Conservation (phyloP, 2,888 invertebrate species). For the Drosophila bunnanda region DNA sequence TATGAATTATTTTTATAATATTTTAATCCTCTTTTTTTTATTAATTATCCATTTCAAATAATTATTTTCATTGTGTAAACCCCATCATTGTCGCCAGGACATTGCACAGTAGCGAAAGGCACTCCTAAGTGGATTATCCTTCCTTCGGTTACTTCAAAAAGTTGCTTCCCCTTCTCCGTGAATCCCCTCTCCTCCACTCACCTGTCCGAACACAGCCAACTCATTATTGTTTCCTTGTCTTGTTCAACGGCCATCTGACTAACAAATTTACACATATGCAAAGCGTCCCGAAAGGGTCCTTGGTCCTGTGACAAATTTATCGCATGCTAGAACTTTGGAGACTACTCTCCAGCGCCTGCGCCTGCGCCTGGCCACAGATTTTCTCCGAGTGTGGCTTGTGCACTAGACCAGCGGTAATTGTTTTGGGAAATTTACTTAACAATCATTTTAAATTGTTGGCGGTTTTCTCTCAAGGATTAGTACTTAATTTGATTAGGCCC, state of each 20-base stretch:
- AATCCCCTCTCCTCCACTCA: not conserved
- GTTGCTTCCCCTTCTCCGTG: constrained; percentile 12
- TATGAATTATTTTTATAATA: too few species aligned
- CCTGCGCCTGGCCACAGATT: constrained; percentile 24
- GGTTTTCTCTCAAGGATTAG: constrained; percentile 80
- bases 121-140: constrained; percentile 69
- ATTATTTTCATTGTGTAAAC: constrained; percentile 18
- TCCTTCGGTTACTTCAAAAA: constrained; percentile 34
- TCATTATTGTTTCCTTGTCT: constrained; percentile 63
- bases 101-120: constrained; percentile 10
- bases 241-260: constrained; percentile 58
- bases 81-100: constrained; percentile 56
- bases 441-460: constrained; percentile 80
- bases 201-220: constrained; percentile 39
- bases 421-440: constrained; percentile 80
- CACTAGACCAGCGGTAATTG: constrained; percentile 68
- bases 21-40: not conserved
- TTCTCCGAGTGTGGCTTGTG: constrained; percentile 2
- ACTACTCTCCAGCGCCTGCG: constrained; percentile 23
- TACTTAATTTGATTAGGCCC: constrained; percentile 79
- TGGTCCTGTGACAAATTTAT: constrained; percentile 37
- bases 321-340: constrained; percentile 56
- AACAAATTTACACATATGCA: constrained; percentile 56
- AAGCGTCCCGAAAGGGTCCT: constrained; percentile 38
- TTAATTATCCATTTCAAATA: not conserved